Evolutionary conservation across 2,113 vertebrate species (phyloP), one percentile per base, ranked within the genome.

Genomic region (Turnix velox): DNA sequence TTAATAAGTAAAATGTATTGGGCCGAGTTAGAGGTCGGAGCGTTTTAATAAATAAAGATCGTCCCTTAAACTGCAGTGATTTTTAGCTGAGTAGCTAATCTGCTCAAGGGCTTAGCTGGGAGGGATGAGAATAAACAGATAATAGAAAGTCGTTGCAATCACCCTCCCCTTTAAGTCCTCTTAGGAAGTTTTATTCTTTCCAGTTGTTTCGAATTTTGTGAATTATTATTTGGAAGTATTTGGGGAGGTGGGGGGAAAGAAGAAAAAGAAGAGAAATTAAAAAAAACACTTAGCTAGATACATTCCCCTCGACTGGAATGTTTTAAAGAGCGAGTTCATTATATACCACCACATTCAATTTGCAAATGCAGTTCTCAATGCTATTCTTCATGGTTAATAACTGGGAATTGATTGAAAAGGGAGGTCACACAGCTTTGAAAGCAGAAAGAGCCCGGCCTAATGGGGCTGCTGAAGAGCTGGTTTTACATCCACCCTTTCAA

Each of bases 351-450:
- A 33, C 78, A 33, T 90, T 88, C 95, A 92, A 80, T 92, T 88
- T 93, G 94, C 92, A 75, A 85, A 84, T 33, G 87, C 71, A 31
- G 76, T 52, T 92, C 93, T 84, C 69, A 23, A 4, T 27, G 78
- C 87, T 82, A 39, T 65, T 84, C 62, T 66, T 92, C 93, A 84
- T 62, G 71, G 92, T 49, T 93, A 91, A 95, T 92, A 91, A 92
- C 84, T 25, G 95, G 88, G 92, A 79, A 93, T 90, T 67, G 88
- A 82, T 90, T 61, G 95, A 77, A 96, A 90, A 87, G 63, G 79
- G 93, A 95, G 89, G 73, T 76, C 91, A 31, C 15, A 37, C 19
- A 35, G 93, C 72, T 90, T 30, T 45, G 57, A 54, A 28, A 87
- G 88, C 79, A 52, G 75, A 68, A 37, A 40, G 61, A 79, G 54